Evolutionary conservation across 2,888 invertebrate genomes (phyloP), one percentile per base, ranked within the genome.

Genomic region (Mamestra brassicae): DNA sequence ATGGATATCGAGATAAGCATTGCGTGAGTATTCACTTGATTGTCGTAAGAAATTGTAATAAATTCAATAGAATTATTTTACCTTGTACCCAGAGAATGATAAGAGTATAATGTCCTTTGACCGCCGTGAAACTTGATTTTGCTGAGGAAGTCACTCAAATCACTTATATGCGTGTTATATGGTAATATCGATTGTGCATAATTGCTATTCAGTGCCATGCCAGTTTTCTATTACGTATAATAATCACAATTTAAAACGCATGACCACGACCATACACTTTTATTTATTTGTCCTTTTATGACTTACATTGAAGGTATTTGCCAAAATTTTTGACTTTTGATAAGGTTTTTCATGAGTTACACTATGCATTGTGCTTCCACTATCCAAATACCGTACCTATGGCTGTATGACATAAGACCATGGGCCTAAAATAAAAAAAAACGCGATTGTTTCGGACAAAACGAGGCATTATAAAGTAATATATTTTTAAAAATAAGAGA

Each of bases 51-150:
- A 64, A 78, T 57, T 65, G 11, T 36, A 52, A 47, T 60, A 17
- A 61, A 68, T 80, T 70, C 13, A 26, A 13, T 13, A 1, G 15
- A 42, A 0, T 80, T 78, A 66, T 80, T 34, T 86, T 86, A 82
- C 88, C 87, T 87, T 90, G 90, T 75, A 85, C 87, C 85, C 86
- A 6, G 72, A 84, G 82, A 86, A 89, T 88, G 89, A 85, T 85
- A 87, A 75, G 75, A 71, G 62, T 54, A 76, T 80, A 42, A 63
- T 71, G 70, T 85, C 71, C 68, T 76, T 73, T 64, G 76, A 81
- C 81, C 81, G 70, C 67, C 66, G 47, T 57, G 45, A 67, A 63
- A 47, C 55, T 62, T 55, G 47, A 58, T 66, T 75, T 69, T 63
- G 26, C 17, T 42, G 4, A 55, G 26, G 63, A 64, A 58, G 47